A percentile compares a stretch with the other conserved stretches of the same genome.
Conservation (phyloP, 1,140 invertebrate genomes). For the Phthorimaea operculella region DNA sequence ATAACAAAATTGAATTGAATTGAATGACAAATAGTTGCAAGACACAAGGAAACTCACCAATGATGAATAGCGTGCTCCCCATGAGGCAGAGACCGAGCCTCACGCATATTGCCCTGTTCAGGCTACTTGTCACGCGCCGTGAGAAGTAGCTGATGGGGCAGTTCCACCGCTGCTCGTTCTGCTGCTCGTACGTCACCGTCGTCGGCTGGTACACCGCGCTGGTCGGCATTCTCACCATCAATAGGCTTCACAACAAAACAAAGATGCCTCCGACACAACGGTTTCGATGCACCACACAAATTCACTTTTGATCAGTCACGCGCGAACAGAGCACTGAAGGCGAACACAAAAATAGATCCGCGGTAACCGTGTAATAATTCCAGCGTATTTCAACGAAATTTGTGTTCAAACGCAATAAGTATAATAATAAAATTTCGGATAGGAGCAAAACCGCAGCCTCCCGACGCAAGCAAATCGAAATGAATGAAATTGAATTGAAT, state of each 20-base stretch:
- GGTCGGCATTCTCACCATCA: conserved; percentile 65
- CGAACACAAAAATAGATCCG: no score
- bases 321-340: no score
- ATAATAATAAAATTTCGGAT: not conserved
- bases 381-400: no score
- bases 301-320: not conserved
- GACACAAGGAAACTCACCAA: conserved; percentile 36
- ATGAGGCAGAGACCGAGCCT: conserved; percentile 48
- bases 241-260: conserved; percentile 21
- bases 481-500: conserved; percentile 1
- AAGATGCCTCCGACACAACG: conserved; percentile 8
- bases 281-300: conserved; percentile 4
- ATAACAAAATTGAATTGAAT: no score
- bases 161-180: conserved; percentile 64
- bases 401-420: not conserved
- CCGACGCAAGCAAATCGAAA: not conserved
- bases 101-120: conserved; percentile 61
- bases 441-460: not conserved
- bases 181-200: conserved; percentile 75
- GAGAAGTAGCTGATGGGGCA: conserved; percentile 71
- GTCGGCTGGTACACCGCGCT: conserved; percentile 78
- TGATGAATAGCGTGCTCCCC: conserved; percentile 52
- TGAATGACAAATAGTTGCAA: not conserved
- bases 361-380: no score
- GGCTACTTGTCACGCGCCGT: conserved; percentile 63